Conservation (phyloP, 2,797 vertebrate genomes). For the Lacerta bilineata region DNA sequence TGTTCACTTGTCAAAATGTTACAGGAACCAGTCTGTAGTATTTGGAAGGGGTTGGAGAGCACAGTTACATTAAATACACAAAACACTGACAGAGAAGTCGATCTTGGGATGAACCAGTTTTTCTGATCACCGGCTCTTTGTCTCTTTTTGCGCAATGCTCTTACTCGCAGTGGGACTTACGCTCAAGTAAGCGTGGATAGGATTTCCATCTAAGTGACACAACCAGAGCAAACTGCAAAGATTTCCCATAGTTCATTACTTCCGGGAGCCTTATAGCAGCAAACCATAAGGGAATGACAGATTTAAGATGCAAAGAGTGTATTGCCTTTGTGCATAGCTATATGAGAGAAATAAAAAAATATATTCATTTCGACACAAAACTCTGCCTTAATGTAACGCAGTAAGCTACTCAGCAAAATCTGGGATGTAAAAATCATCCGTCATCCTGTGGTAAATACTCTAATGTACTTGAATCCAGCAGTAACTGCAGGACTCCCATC, state of each 20-base stretch:
- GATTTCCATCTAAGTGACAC: background rate
- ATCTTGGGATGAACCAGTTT: background rate
- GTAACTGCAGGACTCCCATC: conserved; percentile 38
- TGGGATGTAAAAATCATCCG: conserved; percentile 40
- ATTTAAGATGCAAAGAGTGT: conserved; percentile 23
- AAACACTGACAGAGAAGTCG: background rate
- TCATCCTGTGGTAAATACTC: conserved; percentile 41
- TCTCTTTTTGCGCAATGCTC: background rate
- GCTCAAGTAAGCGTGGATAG: background rate
- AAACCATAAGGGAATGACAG: conserved; percentile 47
- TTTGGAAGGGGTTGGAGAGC: background rate
- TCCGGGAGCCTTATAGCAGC: background rate
- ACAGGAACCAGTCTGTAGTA: background rate
- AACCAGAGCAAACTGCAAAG: background rate
- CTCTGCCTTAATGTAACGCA: conserved; percentile 62
- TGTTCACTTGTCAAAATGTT: background rate
- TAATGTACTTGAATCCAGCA: conserved; percentile 33
- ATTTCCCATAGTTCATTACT: conserved; percentile 41
- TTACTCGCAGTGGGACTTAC: background rate
- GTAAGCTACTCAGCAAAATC: conserved; percentile 50
- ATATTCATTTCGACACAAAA: conserved; percentile 33
- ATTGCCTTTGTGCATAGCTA: background rate
- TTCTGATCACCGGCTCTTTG: background rate
- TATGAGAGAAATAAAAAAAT: conserved; percentile 47
- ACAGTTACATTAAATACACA: background rate